phyloP scores from a whole-genome alignment of 2,888 invertebrate genomes.

The Trissolcus brochymenae region DNA sequence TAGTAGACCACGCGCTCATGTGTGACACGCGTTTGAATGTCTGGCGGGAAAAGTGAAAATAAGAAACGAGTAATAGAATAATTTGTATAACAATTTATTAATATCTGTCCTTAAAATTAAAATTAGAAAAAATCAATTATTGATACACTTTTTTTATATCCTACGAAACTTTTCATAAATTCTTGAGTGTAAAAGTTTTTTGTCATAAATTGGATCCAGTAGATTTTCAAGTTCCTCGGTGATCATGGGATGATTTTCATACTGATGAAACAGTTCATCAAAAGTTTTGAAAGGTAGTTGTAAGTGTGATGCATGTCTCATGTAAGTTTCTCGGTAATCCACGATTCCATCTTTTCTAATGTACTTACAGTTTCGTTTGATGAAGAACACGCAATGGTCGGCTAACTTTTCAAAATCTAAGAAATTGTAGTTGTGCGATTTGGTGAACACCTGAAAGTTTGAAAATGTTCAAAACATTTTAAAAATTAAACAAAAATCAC shows the following conservation, averaged over 20 bases:
- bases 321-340: conserved; percentile 17
- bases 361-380: conserved; percentile 23
- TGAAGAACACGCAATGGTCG: conserved; percentile 26
- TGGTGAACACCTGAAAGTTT: conserved; percentile 47
- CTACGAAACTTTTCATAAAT: conserved; percentile 30
- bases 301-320: conserved; percentile 19
- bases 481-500: too few species aligned
- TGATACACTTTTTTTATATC: neutral
- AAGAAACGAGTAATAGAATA: neutral
- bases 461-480: neutral
- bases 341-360: conserved; percentile 8
- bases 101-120: neutral
- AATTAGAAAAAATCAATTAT: neutral
- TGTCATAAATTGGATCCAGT: conserved; percentile 39
- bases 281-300: conserved; percentile 33
- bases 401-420: conserved; percentile 48
- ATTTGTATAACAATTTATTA: neutral
- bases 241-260: conserved; percentile 24
- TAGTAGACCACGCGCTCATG: too few species aligned
- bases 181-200: conserved; percentile 29
- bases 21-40: too few species aligned
- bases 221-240: conserved; percentile 30
- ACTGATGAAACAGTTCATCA: conserved; percentile 34
- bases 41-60: too few species aligned
- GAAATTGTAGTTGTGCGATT: conserved; percentile 43